Evolutionary conservation across 2,888 invertebrate genomes (phyloP), one percentile per base, ranked within the genome.

Genomic region (Hypolimnas misippus): DNA sequence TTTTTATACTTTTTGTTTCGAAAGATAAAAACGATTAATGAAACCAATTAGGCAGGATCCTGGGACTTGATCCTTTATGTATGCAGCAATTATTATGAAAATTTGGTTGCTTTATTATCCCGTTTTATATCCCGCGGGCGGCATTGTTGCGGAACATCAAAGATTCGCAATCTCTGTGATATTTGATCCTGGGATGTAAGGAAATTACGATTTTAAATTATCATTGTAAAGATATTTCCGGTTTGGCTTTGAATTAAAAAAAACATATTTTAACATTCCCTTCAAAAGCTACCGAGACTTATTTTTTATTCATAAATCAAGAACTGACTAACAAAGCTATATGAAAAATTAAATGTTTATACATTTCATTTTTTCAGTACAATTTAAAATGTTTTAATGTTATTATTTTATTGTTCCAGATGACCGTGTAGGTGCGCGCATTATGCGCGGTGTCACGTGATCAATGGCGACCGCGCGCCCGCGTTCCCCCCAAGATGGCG

Each of bases 401-500:
- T 58, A 51, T 56, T 62, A 31, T 61, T 68, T 52, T 31, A 63
- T 81, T 81, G 76, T 82, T 82, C 29, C 76, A 85, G 84, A 69
- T 56, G 65, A 50, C 67, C 58, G 66, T 50, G 74, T 70, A 69
- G 68, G 67, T 60, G 68, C 59, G 70, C 72, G 73, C 76, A 78
- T 74, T 70, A 79, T 78, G 78, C 71, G 76, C 68, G 78, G 81
- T 73, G 79, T 76, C 82, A 80, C 75, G 88, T 91, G 89, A 73
- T 73, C 70, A 68, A 90, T 90, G 90, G 88, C 89, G 83, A 83
- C 88, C 76, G 81, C 87, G 78, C 87, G 87, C 76, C 71, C 89
- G 66, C 83, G 84, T 60, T 86, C 89, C 65, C 88, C 89, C 76
- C 85, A 84, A 84, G 87, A 89, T 87, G 89, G 87, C 88, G 84